Conservation (phyloP, 2,797 vertebrate genomes). For the Apogon hyalosoma region DNA sequence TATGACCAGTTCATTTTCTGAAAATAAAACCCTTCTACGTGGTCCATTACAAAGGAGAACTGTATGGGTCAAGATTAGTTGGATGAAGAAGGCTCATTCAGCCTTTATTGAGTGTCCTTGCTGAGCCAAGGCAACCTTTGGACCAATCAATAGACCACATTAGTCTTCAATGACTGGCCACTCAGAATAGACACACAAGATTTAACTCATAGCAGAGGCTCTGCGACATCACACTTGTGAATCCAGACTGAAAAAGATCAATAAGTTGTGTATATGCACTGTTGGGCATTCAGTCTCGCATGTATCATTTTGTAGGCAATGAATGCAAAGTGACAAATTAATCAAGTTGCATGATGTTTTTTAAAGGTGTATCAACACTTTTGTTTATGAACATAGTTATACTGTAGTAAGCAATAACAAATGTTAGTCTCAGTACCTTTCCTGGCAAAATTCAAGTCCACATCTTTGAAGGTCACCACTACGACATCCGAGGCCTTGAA, state of each 20-base stretch:
- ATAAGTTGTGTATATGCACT: constrained; percentile 41
- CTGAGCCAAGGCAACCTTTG: constrained; percentile 55
- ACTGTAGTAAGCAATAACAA: not conserved
- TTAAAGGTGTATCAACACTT: constrained; percentile 1
- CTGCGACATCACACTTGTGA: constrained; percentile 42
- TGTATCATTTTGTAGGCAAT: constrained; percentile 29
- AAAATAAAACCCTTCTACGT: constrained; percentile 24
- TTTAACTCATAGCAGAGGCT: constrained; percentile 48
- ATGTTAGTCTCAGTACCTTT: constrained; percentile 87
- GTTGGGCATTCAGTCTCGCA: constrained; percentile 22
- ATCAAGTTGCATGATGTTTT: not conserved
- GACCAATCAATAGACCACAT: constrained; percentile 70
- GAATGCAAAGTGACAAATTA: constrained; percentile 29
- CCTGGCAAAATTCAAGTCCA: constrained; percentile 95
- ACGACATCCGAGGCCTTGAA: constrained; percentile 98
- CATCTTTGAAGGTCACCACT: constrained; percentile 97
- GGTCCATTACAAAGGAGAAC: constrained; percentile 45
- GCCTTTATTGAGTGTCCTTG: constrained; percentile 67
- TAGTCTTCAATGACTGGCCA: constrained; percentile 56
- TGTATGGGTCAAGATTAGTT: constrained; percentile 49
- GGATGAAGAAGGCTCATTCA: constrained; percentile 54
- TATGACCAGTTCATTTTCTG: constrained; percentile 33
- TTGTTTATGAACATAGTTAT: not conserved
- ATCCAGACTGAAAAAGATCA: constrained; percentile 47
- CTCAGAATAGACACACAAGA: constrained; percentile 57